Percentiles rank a stretch among this genome's conserved stretches.
These are phyloP conservation scores for Neostethus bicornis DNA, from an alignment of 2,797 vertebrate genomes.

Conservation along the genomic window DNA sequence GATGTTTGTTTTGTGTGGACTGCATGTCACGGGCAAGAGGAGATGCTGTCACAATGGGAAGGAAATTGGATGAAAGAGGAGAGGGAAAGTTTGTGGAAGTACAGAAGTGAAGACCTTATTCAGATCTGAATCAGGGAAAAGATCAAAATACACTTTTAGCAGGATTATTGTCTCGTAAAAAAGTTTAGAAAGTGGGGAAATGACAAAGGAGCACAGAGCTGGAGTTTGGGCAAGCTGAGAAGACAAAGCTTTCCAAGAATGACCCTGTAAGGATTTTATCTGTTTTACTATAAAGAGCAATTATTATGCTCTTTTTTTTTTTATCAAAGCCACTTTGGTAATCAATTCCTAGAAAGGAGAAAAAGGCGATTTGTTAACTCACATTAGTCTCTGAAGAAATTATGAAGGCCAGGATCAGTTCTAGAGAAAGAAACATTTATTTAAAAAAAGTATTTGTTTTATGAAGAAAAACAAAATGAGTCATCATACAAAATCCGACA, in stretches of 20 bases:
- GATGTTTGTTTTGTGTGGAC: conserved; percentile 29
- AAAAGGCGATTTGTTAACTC: neutral
- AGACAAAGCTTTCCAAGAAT: neutral
- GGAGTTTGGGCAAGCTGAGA: neutral
- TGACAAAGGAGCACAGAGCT: neutral
- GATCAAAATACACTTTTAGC: conserved; percentile 20
- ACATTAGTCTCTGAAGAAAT: neutral
- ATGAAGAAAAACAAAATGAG: neutral
- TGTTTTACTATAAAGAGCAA: neutral
- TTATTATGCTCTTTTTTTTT: conserved; percentile 4
- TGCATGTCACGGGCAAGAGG: conserved; percentile 43
- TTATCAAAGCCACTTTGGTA: no score
- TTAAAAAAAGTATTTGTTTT: neutral
- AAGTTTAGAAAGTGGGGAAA: neutral
- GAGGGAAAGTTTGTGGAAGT: conserved; percentile 14
- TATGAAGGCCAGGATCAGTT: neutral
- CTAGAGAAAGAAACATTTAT: neutral
- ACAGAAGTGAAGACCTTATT: conserved; percentile 18
- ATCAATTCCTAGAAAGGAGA: neutral
- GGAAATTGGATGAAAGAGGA: conserved; percentile 17
- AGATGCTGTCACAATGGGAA: conserved; percentile 42
- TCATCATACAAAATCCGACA: neutral
- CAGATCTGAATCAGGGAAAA: conserved; percentile 2
- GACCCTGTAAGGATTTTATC: neutral
- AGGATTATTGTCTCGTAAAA: neutral